Percentiles rank a stretch among this genome's conserved stretches.
phyloP scores from a whole-genome alignment of 1,140 invertebrate species.

The Spodoptera litura region DNA sequence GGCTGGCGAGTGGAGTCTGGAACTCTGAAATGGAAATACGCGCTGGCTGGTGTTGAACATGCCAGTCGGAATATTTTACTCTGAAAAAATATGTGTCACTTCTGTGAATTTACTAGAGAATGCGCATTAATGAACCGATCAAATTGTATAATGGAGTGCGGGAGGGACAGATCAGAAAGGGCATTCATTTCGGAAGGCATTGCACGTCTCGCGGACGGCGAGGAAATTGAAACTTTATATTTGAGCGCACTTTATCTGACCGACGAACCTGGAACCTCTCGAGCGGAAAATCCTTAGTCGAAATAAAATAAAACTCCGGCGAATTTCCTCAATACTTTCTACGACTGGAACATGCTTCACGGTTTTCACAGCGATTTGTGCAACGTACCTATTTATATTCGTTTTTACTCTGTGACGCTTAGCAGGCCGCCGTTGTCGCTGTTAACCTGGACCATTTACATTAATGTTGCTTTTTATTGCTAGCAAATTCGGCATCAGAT shows the following conservation, averaged over 20 bases:
- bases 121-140: slow-evolving; percentile 54
- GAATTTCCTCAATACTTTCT: slow-evolving; percentile 66
- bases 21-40: slow-evolving; percentile 40
- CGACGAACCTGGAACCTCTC: slow-evolving; percentile 68
- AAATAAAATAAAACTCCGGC: slow-evolving; percentile 73
- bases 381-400: slow-evolving; percentile 49
- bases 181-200: slow-evolving; percentile 63
- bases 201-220: slow-evolving; percentile 66
- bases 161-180: slow-evolving; percentile 62
- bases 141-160: slow-evolving; percentile 49
- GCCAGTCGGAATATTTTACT: slow-evolving; percentile 7
- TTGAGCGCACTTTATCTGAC: slow-evolving; percentile 80
- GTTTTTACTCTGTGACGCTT: slow-evolving; percentile 34
- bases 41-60: slow-evolving; percentile 17
- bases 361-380: slow-evolving; percentile 61
- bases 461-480: slow-evolving; percentile 36
- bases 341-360: slow-evolving; percentile 58
- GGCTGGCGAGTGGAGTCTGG: slow-evolving; percentile 12
- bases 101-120: slow-evolving; percentile 44
- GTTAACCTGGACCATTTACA: slow-evolving; percentile 34
- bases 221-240: slow-evolving; percentile 84
- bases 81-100: slow-evolving; percentile 22
- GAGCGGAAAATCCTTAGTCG: slow-evolving; percentile 68
- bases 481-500: slow-evolving; percentile 33
- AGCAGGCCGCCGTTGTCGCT: slow-evolving; percentile 19